Evolutionary conservation across 2,888 invertebrate species (phyloP).

Genomic region (Blastobasis lacticolella): DNA sequence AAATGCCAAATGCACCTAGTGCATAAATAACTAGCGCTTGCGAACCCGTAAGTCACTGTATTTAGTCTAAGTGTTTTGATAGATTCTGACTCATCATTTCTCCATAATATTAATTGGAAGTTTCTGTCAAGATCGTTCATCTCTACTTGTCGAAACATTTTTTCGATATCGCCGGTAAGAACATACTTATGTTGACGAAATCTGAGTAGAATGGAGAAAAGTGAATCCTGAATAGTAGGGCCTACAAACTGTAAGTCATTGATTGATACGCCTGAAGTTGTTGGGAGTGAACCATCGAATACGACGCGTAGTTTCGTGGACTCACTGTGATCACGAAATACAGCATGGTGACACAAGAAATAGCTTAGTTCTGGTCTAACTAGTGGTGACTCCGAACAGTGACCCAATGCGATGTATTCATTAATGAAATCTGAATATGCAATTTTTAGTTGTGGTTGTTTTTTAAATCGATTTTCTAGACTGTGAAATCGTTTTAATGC

Average conservation of each 20-base stretch:
- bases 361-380: neutral
- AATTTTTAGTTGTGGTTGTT: neutral
- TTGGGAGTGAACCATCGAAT: conserved; percentile 16
- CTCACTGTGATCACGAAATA: conserved; percentile 13
- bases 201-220: conserved; percentile 13
- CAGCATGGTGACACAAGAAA: conserved; percentile 17
- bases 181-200: conserved; percentile 9
- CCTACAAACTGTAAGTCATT: conserved; percentile 17
- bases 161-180: conserved; percentile 14
- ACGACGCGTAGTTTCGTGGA: conserved; percentile 20
- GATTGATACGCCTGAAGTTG: conserved; percentile 14
- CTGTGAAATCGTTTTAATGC: conserved; percentile 7
- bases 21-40: conserved; percentile 12
- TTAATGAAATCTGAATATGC: conserved; percentile 8
- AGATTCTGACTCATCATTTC: conserved; percentile 8
- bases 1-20: conserved; percentile 15
- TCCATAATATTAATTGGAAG: conserved; percentile 13
- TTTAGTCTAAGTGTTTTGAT: conserved; percentile 9
- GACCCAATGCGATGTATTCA: conserved; percentile 10
- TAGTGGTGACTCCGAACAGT: neutral
- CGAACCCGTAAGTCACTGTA: conserved; percentile 17
- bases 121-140: conserved; percentile 5
- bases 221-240: conserved; percentile 12
- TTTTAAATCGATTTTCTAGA: conserved; percentile 10
- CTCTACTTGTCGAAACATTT: conserved; percentile 13